These are phyloP conservation scores for Andrena flavipes DNA, from an alignment of 2,888 invertebrate species.

Conservation along the genomic window DNA sequence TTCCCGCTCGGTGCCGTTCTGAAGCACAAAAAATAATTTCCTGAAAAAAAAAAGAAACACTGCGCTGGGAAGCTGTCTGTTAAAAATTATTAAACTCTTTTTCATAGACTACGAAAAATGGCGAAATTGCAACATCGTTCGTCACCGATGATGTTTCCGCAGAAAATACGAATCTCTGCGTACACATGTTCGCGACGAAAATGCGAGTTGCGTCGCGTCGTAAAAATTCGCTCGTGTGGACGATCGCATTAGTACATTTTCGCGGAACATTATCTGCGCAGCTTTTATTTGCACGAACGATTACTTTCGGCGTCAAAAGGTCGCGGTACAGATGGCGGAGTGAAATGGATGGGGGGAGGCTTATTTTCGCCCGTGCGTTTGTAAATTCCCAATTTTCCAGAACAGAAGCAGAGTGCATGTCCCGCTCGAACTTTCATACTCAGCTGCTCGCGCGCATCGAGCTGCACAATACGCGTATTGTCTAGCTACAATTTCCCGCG, in stretches of 20 bases:
- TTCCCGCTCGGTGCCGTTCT: too few relatives aligned
- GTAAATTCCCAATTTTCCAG: constrained; percentile 18
- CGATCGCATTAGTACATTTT: neutral
- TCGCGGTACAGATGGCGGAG: neutral
- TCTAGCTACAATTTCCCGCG: neutral
- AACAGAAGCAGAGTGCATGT: neutral
- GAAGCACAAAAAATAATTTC: too few relatives aligned
- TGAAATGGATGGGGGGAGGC: constrained; percentile 2
- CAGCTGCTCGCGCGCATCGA: neutral
- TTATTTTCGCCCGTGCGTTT: neutral
- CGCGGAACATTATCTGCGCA: neutral
- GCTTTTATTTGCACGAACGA: constrained; percentile 9
- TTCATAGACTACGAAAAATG: too few relatives aligned
- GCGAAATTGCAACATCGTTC: too few relatives aligned
- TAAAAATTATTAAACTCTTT: too few relatives aligned
- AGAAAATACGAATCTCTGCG: too few relatives aligned
- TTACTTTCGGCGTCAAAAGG: neutral
- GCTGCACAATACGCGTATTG: neutral
- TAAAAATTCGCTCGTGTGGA: neutral
- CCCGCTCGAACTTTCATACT: constrained; percentile 13
- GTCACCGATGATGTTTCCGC: too few relatives aligned
- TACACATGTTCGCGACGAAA: neutral
- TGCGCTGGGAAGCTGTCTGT: too few relatives aligned
- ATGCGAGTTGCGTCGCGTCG: neutral
- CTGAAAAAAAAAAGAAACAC: too few relatives aligned